phyloP scores from a whole-genome alignment of 1,140 invertebrate genomes.

The Polypedilum vanderplanki region DNA sequence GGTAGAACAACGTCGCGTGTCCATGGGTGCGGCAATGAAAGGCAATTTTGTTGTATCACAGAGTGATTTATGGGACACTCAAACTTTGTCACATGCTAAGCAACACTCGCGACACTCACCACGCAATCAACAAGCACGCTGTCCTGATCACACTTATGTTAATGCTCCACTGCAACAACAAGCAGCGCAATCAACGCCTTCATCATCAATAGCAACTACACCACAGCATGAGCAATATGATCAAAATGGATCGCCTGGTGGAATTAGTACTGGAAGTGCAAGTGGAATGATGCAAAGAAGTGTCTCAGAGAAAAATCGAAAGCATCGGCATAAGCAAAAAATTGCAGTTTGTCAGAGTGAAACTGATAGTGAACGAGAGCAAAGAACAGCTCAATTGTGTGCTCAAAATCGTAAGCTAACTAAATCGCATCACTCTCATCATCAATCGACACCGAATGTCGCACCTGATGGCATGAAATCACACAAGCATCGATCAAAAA shows the following conservation, averaged over 20 bases:
- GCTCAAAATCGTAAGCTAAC: slow-evolving; percentile 38
- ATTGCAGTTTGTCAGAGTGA: slow-evolving; percentile 47
- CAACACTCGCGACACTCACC: slow-evolving; percentile 47
- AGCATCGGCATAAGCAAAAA: slow-evolving; percentile 45
- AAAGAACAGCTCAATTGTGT: slow-evolving; percentile 38
- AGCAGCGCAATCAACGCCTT: neutral
- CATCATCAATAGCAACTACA: neutral
- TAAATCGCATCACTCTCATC: slow-evolving; percentile 41
- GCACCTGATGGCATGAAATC: slow-evolving; percentile 40
- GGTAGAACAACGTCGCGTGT: slow-evolving; percentile 38
- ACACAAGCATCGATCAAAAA: slow-evolving; percentile 39
- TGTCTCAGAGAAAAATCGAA: slow-evolving; percentile 52
- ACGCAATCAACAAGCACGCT: slow-evolving; percentile 41
- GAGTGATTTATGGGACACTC: slow-evolving; percentile 56
- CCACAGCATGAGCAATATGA: slow-evolving; percentile 2
- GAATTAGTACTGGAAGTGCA: slow-evolving; percentile 35
- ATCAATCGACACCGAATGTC: slow-evolving; percentile 43
- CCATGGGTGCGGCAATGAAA: slow-evolving; percentile 44
- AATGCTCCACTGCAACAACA: slow-evolving; percentile 7
- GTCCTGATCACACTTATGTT: slow-evolving; percentile 35
- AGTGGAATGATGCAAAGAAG: slow-evolving; percentile 49
- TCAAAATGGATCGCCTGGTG: slow-evolving; percentile 7
- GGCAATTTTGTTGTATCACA: slow-evolving; percentile 56
- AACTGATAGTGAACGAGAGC: slow-evolving; percentile 47
- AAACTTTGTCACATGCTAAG: slow-evolving; percentile 52